Evolutionary conservation across 2,113 vertebrate genomes (phyloP).

Genomic region (Peromyscus californicus): DNA sequence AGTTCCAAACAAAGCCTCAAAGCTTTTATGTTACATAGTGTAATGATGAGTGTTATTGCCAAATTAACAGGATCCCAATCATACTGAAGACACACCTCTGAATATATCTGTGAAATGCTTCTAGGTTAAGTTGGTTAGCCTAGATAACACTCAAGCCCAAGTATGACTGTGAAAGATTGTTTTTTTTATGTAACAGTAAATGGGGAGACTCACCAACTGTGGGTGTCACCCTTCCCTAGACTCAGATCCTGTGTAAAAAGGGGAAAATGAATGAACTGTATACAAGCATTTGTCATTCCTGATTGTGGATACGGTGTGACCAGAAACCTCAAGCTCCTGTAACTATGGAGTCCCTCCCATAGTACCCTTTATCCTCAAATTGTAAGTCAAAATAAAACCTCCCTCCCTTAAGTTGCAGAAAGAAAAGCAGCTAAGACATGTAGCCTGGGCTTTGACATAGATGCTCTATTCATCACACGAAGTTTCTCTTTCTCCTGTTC

Average conservation of each 20-base stretch:
- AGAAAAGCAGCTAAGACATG: not conserved
- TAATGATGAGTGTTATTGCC: not conserved
- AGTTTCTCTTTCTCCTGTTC: not conserved
- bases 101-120: not conserved
- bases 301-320: too few species aligned
- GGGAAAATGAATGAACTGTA: too few species aligned
- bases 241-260: not conserved
- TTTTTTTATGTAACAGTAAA: not conserved
- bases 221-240: not conserved
- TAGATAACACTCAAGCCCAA: not conserved
- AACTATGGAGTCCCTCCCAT: too few species aligned
- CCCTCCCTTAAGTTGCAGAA: not conserved
- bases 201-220: not conserved
- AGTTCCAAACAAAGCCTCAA: not conserved
- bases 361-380: not conserved
- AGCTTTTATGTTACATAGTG: not conserved
- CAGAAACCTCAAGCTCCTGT: not conserved
- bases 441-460: not conserved
- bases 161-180: not conserved
- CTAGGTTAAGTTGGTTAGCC: not conserved
- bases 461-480: not conserved
- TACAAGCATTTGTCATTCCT: not conserved
- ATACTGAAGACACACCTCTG: not conserved
- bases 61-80: not conserved
- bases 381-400: not conserved